Conservation (phyloP, 1,140 invertebrate species). For the Drosophila tristis region DNA sequence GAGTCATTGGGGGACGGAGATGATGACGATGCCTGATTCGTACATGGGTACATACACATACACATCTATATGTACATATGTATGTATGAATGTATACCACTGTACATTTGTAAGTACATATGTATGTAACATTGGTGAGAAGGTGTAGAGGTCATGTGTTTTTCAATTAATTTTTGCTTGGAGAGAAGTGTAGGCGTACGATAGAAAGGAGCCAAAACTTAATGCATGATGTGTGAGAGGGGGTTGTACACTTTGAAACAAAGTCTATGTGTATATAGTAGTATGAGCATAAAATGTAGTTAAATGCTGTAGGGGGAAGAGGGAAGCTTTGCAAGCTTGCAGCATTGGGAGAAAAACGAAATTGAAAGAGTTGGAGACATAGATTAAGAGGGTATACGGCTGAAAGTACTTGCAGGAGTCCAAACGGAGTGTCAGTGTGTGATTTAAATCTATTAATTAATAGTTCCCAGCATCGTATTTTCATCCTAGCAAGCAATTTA, state of each 20-base stretch:
- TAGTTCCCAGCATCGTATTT: too few relatives aligned
- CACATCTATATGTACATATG: slow-evolving; percentile 39
- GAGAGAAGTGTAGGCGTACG: neutral
- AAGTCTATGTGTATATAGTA: slow-evolving; percentile 42
- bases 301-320: slow-evolving; percentile 36
- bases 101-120: slow-evolving; percentile 28
- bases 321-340: neutral
- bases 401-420: too few relatives aligned
- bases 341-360: neutral
- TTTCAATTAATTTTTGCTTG: slow-evolving; percentile 39
- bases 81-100: neutral
- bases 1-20: slow-evolving; percentile 24
- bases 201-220: neutral
- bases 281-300: slow-evolving; percentile 14
- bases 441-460: too few relatives aligned
- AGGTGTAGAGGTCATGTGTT: slow-evolving; percentile 43
- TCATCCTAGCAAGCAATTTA: neutral
- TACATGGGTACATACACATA: slow-evolving; percentile 49
- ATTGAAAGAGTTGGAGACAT: neutral
- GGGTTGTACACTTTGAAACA: slow-evolving; percentile 23
- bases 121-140: slow-evolving; percentile 29
- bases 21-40: slow-evolving; percentile 69
- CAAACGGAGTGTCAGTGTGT: too few relatives aligned
- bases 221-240: slow-evolving; percentile 6
- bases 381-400: neutral